Conservation (phyloP, 64 coral and sea anemone genomes). For the Catalaphyllia jardinei region DNA sequence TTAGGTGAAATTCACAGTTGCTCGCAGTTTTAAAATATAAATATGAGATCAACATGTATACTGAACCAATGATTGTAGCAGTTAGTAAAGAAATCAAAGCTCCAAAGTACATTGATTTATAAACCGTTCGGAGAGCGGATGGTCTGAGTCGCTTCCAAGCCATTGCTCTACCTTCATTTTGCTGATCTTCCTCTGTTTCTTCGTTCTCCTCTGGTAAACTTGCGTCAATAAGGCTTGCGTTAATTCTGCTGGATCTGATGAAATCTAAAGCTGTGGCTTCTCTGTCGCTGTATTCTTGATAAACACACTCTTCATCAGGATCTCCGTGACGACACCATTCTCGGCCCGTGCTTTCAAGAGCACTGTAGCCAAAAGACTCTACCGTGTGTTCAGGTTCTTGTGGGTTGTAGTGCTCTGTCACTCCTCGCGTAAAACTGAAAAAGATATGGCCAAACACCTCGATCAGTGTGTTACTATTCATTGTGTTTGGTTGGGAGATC, state of each 20-base stretch:
- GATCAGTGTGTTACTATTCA: background rate
- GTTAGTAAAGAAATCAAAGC: background rate
- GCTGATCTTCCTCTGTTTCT: background rate
- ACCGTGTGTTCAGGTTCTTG: background rate
- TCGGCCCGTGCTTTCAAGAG: background rate
- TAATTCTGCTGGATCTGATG: background rate
- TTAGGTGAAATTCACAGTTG: background rate
- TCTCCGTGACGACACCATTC: background rate
- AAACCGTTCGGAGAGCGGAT: background rate
- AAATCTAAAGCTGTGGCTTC: background rate
- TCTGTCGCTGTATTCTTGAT: background rate
- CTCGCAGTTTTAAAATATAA: background rate
- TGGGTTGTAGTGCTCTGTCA: conserved; percentile 9
- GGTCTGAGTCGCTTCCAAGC: conserved; percentile 10
- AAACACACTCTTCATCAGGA: conserved; percentile 3
- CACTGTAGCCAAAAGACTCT: conserved; percentile 2
- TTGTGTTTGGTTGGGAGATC: background rate
- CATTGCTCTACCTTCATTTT: background rate
- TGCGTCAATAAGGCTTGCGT: background rate
- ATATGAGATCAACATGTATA: background rate
- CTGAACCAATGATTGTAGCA: background rate
- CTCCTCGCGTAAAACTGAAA: background rate
- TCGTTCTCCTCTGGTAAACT: background rate
- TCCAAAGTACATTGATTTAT: background rate
- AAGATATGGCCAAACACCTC: background rate